Base-by-base conservation (phyloP, 2,113 vertebrate genomes). In the Eulemur macaco region DNA sequence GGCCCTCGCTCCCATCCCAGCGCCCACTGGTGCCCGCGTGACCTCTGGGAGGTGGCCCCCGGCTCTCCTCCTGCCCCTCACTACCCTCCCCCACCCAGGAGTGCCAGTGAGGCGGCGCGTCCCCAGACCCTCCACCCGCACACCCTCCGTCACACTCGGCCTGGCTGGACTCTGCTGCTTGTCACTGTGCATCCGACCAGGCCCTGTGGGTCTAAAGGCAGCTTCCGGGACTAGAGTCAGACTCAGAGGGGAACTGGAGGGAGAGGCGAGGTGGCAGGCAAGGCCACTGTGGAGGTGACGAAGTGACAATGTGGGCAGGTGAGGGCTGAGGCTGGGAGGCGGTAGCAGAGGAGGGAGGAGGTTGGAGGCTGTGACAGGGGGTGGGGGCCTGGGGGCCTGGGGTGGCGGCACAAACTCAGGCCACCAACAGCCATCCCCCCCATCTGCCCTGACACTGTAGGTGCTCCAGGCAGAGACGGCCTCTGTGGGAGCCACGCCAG, bases 1-100 rank as follows among this genome's bases (percentile, higher is more conserved):
- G 45, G 74, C 8, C 6, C 74, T 50, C 7, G 42, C 3, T 68
- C 50, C 47, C 5, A 1, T 15, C 31, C 11, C 13, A 1, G 66
- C 18, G 9, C 27, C 77, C 20, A 0, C 29, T 0, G 3, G 37
- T 25, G 15, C 60, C 29, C 25, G 18, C 1, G 2, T 1, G 2
- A 5, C 12, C 37, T 52, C 82, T 14, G 9, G 21, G 71, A 29
- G 11, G 45, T 21, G 37, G 29, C 2, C 14, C 56, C 23, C 20
- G 73, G n/a, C n/a, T 45, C 80, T 17, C 45, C 17, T 23, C 11
- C 10, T 23, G 10, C 25, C 29, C 54, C 63, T 23, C 58, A 31
- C 10, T 34, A 18, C 11, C 0, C n/a, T 13, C 14, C 3, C 23
- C 12, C 1, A 8, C 23, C 52, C 31, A 39, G 58, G 56, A 25